A percentile compares a stretch with the other conserved stretches of the same genome.
Conservation (phyloP, 2,113 vertebrate genomes). For the Dissostichus mawsoni region DNA sequence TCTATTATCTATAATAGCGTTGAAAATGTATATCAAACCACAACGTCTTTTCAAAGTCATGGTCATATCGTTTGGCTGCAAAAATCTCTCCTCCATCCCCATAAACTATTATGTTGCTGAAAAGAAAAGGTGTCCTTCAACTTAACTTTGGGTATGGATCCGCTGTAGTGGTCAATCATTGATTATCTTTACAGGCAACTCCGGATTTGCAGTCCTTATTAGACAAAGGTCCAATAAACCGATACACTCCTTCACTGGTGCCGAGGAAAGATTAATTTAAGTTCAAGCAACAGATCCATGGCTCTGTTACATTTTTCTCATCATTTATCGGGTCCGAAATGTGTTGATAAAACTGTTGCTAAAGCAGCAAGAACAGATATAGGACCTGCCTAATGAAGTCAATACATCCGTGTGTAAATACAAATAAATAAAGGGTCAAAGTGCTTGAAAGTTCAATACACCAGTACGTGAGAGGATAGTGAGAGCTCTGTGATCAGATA, state of each 20-base stretch:
- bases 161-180: conserved; percentile 14
- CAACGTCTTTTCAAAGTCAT: not conserved
- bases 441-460: conserved; percentile 25
- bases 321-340: not conserved
- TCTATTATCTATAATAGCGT: no score
- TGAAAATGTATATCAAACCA: no score
- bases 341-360: conserved; percentile 16
- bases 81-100: not conserved
- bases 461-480: conserved; percentile 13
- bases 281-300: not conserved
- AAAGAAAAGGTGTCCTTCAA: not conserved
- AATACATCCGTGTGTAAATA: conserved; percentile 26
- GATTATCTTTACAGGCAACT: conserved; percentile 28
- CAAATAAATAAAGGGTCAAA: conserved; percentile 51
- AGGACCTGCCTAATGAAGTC: conserved; percentile 56
- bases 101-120: no score
- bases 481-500: conserved; percentile 30
- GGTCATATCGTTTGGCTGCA: not conserved
- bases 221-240: conserved; percentile 37
- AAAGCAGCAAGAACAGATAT: conserved; percentile 15
- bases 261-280: conserved; percentile 8
- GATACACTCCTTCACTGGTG: not conserved
- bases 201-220: conserved; percentile 28
- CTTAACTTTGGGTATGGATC: conserved; percentile 36
- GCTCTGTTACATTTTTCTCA: conserved; percentile 1